Evolutionary conservation across 2,113 vertebrate species (phyloP).

Genomic region (Geococcyx californianus): DNA sequence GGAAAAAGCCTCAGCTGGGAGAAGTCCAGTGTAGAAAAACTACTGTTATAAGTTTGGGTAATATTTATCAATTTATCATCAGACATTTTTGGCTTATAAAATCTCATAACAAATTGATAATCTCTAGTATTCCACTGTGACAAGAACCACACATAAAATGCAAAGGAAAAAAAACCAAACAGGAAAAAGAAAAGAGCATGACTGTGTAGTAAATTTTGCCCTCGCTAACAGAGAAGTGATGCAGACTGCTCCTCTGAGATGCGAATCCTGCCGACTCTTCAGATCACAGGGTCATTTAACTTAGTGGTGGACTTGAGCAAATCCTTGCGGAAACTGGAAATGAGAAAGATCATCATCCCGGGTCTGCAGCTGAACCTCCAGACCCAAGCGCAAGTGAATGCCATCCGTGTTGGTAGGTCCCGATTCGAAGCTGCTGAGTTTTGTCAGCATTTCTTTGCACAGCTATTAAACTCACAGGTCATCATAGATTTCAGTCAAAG

Average conservation of each 20-base stretch:
- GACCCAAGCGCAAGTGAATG: not conserved
- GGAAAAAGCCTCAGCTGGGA: not conserved
- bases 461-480: not conserved
- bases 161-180: not conserved
- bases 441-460: not conserved
- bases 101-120: not conserved
- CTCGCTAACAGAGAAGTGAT: not conserved
- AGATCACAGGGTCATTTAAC: not conserved
- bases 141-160: not conserved
- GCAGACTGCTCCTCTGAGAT: not conserved
- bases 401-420: not conserved
- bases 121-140: not conserved
- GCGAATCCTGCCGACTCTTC: not conserved
- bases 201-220: not conserved
- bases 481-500: not conserved
- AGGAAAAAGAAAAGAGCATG: not conserved
- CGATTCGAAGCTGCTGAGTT: not conserved
- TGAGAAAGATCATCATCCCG: not conserved
- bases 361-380: accelerated
- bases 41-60: not conserved
- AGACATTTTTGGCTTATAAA: not conserved
- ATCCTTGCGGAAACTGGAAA: not conserved
- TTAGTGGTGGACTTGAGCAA: not conserved
- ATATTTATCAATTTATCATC: not conserved
- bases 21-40: not conserved